phyloP scores from a whole-genome alignment of 2,113 vertebrate genomes.

The human region DNA sequence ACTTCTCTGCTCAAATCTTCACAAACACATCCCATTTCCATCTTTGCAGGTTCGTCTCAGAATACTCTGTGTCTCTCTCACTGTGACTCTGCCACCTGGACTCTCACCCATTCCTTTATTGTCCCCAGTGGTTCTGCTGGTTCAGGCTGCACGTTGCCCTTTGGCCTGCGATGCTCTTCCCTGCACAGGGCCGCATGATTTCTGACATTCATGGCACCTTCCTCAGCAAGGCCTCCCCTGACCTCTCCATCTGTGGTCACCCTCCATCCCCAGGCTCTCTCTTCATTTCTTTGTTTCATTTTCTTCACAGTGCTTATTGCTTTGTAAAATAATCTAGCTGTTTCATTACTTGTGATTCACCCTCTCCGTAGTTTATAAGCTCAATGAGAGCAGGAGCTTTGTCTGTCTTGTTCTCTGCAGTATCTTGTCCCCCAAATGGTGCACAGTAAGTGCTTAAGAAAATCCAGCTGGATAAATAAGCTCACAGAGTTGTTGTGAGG shows the following conservation, averaged over 20 bases:
- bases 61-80: too few species aligned
- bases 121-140: fast-evolving
- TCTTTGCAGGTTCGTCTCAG: background rate
- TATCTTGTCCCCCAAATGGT: background rate
- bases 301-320: background rate
- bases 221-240: background rate
- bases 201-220: background rate
- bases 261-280: background rate
- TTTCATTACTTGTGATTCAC: too few species aligned
- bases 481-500: background rate
- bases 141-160: background rate
- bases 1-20: background rate
- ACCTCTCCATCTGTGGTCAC: background rate
- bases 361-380: background rate
- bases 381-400: background rate
- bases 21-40: background rate
- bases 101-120: fast-evolving
- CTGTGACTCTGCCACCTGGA: background rate
- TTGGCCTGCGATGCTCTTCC: fast-evolving
- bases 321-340: background rate
- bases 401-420: background rate
- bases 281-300: background rate
- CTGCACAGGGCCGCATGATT: background rate
- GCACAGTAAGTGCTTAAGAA: background rate
- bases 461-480: background rate